Evolutionary conservation across 2,113 vertebrate species (phyloP).

Genomic region (Cyanocitta stelleri): DNA sequence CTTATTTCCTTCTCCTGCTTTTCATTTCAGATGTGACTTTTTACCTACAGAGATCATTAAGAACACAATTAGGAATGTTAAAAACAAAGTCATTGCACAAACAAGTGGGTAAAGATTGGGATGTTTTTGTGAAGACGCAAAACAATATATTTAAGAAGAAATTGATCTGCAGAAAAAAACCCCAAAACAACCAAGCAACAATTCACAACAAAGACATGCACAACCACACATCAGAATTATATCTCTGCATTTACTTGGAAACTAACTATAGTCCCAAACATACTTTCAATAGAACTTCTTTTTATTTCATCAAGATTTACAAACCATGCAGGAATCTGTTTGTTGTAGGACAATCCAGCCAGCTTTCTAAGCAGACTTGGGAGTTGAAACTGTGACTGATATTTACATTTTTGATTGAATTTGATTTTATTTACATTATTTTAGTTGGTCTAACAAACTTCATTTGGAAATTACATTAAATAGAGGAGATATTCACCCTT

Average conservation of each 20-base stretch:
- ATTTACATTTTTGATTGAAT: not conserved
- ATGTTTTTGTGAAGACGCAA: not conserved
- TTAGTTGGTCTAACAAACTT: not conserved
- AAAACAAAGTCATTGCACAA: not conserved
- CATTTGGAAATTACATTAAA: not conserved
- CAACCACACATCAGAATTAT: fast-evolving
- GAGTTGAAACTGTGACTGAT: not conserved
- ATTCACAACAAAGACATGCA: not conserved
- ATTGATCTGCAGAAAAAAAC: not conserved
- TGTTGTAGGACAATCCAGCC: not conserved
- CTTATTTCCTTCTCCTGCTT: not conserved
- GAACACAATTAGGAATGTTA: not conserved
- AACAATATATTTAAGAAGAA: not conserved
- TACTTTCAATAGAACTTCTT: not conserved
- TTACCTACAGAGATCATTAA: not conserved
- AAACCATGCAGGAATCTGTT: not conserved
- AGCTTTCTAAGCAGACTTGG: not conserved
- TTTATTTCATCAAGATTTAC: not conserved
- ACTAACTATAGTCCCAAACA: not conserved
- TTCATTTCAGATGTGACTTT: not conserved
- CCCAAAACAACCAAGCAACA: not conserved
- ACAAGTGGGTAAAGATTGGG: not conserved
- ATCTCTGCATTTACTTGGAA: not conserved
- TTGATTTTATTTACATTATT: not conserved
- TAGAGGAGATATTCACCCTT: not conserved